Evolutionary conservation across 2,888 invertebrate species (phyloP).

Genomic region (Poecilobothrus nobilitatus): DNA sequence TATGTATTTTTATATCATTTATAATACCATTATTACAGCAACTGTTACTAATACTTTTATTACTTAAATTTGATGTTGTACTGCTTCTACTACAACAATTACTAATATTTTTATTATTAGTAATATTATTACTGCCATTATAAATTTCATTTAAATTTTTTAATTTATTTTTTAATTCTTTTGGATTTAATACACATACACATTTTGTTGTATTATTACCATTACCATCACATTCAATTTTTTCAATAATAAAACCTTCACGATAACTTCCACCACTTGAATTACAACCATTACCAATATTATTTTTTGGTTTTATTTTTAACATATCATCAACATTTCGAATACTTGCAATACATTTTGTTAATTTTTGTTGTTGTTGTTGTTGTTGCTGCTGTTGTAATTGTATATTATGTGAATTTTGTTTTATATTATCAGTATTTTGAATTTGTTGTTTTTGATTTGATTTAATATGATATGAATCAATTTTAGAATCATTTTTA

Average conservation of each 20-base stretch:
- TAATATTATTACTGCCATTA: not conserved
- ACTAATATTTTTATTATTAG: not conserved
- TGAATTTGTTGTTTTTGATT: not conserved
- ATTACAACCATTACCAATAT: slow-evolving; percentile 13
- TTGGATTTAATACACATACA: not conserved
- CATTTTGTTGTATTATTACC: slow-evolving; percentile 18
- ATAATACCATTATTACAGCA: not conserved
- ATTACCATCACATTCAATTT: slow-evolving; percentile 22
- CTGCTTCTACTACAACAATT: not conserved
- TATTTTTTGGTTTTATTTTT: not conserved
- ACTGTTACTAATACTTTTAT: not conserved
- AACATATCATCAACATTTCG: not conserved
- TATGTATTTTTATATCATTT: not conserved
- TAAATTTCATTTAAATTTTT: not conserved
- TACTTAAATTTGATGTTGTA: not conserved
- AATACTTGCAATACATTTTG: not conserved
- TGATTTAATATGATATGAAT: not conserved
- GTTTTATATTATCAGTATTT: not conserved
- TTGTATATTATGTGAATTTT: too few relatives aligned
- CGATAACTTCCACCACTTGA: slow-evolving; percentile 8
- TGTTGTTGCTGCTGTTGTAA: not conserved
- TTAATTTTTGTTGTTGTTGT: not conserved
- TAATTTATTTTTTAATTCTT: not conserved
- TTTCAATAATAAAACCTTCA: slow-evolving; percentile 13
- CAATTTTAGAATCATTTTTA: not conserved